Percentiles rank a stretch among this genome's conserved stretches.
Conservation (phyloP, 2,797 vertebrate species). For the Knipowitschia caucasica region DNA sequence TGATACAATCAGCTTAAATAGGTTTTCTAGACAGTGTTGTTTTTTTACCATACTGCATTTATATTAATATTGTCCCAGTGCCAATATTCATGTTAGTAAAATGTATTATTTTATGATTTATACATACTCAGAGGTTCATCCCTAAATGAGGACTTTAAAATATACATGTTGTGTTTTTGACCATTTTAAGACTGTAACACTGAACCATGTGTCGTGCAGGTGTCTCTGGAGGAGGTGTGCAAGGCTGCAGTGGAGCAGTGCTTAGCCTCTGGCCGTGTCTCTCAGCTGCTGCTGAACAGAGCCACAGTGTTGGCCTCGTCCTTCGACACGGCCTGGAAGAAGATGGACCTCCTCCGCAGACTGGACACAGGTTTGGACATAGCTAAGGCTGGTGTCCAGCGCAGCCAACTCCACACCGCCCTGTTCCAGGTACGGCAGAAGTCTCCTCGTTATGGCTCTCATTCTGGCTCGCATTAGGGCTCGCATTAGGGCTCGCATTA, state of each 20-base stretch:
- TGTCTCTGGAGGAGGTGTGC: conserved; percentile 93
- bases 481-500: too few relatives aligned
- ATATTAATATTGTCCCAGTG: too few relatives aligned
- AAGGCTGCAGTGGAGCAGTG: conserved; percentile 94
- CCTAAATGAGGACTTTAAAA: too few relatives aligned
- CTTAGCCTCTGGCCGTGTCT: conserved; percentile 85
- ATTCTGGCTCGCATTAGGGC: too few relatives aligned
- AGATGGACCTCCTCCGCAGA: conserved; percentile 89
- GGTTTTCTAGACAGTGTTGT: too few relatives aligned
- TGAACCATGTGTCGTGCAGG: conserved; percentile 47
- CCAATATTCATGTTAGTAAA: too few relatives aligned
- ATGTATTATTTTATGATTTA: too few relatives aligned
- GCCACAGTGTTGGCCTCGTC: conserved; percentile 93
- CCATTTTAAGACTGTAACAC: background rate
- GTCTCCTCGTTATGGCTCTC: too few relatives aligned
- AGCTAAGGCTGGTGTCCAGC: conserved; percentile 91
- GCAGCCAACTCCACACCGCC: conserved; percentile 90
- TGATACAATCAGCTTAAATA: too few relatives aligned
- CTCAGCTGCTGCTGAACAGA: conserved; percentile 90
- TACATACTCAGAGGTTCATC: too few relatives aligned
- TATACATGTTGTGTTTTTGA: background rate
- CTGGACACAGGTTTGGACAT: conserved; percentile 89
- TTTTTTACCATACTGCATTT: too few relatives aligned
- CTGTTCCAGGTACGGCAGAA: conserved; percentile 91
- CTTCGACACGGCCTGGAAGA: conserved; percentile 96